These are phyloP conservation scores for Plecturocebus donacophilus DNA, from an alignment of 2,113 vertebrate genomes.

Conservation along the genomic window DNA sequence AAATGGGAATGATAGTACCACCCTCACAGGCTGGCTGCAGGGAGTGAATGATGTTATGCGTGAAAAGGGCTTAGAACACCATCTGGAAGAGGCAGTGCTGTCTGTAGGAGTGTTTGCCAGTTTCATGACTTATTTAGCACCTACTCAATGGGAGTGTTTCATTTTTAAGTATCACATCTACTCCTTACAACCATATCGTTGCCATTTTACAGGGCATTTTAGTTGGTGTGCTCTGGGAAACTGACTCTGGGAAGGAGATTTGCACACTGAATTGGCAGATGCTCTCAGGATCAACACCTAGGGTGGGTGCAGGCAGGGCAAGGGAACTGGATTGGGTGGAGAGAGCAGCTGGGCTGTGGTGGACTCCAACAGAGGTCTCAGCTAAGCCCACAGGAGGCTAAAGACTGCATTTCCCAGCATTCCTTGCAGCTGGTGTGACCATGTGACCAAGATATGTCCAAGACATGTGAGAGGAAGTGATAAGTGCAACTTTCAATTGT, in stretches of 20 bases:
- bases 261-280: neutral
- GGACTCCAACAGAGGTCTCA: neutral
- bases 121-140: neutral
- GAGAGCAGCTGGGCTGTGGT: neutral
- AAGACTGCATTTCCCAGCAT: neutral
- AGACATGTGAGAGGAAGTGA: neutral
- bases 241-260: neutral
- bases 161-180: neutral
- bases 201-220: neutral
- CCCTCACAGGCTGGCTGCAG: neutral
- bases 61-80: no score
- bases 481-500: neutral
- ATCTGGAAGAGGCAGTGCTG: neutral
- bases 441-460: neutral
- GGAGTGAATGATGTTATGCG: rapidly evolving
- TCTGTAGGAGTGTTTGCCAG: rapidly evolving
- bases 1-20: neutral
- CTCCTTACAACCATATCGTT: neutral
- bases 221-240: neutral
- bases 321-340: neutral
- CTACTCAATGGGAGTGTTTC: neutral
- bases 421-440: neutral
- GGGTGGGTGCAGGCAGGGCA: no score
- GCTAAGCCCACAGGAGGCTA: no score
- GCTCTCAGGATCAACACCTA: neutral